phyloP scores from a whole-genome alignment of 2,888 invertebrate species.

The Hemithea aestivaria region DNA sequence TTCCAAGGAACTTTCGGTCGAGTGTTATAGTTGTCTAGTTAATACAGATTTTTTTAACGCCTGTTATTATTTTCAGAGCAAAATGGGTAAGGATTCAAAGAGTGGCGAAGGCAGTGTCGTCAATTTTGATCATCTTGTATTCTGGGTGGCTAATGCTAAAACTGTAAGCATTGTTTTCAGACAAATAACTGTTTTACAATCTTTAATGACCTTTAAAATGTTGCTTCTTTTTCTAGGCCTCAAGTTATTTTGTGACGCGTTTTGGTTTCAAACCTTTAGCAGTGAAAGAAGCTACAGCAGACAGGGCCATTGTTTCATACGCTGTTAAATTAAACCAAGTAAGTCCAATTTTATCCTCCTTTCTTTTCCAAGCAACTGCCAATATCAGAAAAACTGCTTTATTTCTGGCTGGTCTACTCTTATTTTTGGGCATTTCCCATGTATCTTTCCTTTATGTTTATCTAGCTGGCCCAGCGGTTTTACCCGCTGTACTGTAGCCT shows the following conservation, averaged over 20 bases:
- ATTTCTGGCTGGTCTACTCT: too few relatives aligned
- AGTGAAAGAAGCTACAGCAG: slow-evolving; percentile 92
- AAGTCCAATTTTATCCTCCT: slow-evolving; percentile 29
- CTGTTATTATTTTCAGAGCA: slow-evolving; percentile 32
- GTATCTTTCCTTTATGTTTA: too few relatives aligned
- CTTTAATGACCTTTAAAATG: too few relatives aligned
- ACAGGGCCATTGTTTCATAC: slow-evolving; percentile 86
- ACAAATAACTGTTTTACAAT: too few relatives aligned
- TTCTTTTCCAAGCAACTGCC: too few relatives aligned
- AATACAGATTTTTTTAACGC: too few relatives aligned
- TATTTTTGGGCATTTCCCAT: too few relatives aligned
- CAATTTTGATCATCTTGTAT: slow-evolving; percentile 64
- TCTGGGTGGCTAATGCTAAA: slow-evolving; percentile 69
- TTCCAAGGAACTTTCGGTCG: too few relatives aligned
- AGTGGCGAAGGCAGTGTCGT: slow-evolving; percentile 47
- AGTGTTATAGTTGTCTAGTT: too few relatives aligned
- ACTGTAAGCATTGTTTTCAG: slow-evolving; percentile 41
- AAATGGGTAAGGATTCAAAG: slow-evolving; percentile 43
- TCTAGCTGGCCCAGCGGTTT: too few relatives aligned
- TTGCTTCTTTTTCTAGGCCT: slow-evolving; percentile 84
- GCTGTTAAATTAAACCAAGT: slow-evolving; percentile 94
- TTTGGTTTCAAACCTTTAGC: slow-evolving; percentile 95
- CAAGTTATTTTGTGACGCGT: slow-evolving; percentile 93
- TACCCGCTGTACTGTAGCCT: too few relatives aligned
- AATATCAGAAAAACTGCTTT: too few relatives aligned